These are phyloP conservation scores for Acrocephalus arundinaceus DNA, from an alignment of 2,113 vertebrate species.

Conservation along the genomic window DNA sequence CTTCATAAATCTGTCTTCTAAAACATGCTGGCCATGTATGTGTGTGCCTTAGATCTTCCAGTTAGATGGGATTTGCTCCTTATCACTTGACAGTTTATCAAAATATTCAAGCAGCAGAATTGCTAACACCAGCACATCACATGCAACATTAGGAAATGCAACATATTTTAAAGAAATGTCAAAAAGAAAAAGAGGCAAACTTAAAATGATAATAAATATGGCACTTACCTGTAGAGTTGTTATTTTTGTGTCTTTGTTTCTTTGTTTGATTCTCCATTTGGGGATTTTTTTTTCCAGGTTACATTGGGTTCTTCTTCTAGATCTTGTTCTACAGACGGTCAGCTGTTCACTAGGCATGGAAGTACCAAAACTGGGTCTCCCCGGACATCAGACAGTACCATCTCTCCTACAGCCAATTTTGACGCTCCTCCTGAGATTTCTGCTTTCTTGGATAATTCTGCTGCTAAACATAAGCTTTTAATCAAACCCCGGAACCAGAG, in stretches of 20 bases:
- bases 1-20: not conserved
- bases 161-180: not conserved
- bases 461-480: constrained; percentile 91
- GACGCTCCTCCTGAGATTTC: constrained; percentile 78
- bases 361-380: constrained; percentile 19
- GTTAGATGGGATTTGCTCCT: not conserved
- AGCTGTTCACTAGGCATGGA: constrained; percentile 39
- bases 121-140: not conserved
- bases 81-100: not conserved
- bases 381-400: constrained; percentile 20
- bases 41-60: not conserved
- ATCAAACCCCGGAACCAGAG: constrained; percentile 92
- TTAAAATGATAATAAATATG: not conserved
- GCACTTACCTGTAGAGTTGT: not conserved
- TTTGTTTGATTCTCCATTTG: not conserved
- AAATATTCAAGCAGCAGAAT: not conserved
- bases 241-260: not conserved
- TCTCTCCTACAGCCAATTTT: constrained; percentile 78
- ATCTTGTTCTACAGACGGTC: constrained; percentile 63
- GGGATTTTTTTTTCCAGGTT: constrained; percentile 56
- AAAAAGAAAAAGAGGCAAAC: not conserved
- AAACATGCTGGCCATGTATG: not conserved
- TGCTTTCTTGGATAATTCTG: constrained; percentile 88
- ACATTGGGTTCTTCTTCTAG: constrained; percentile 60
- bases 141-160: not conserved